Percentiles rank a stretch among this genome's conserved stretches.
Conservation (phyloP, 2,797 vertebrate genomes). For the Sebastes vulpes region DNA sequence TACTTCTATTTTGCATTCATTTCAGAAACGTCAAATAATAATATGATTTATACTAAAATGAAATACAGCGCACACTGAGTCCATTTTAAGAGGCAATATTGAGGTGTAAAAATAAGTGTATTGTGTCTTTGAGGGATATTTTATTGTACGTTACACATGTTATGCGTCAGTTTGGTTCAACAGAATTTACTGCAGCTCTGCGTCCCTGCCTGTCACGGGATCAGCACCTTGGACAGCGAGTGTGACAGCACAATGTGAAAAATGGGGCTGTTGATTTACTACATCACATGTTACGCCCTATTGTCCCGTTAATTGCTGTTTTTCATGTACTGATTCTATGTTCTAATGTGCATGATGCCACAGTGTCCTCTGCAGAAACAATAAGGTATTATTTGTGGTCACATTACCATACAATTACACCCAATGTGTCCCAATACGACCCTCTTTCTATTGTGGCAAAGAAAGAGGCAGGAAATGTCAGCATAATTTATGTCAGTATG, state of each 20-base stretch:
- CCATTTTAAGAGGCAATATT: neutral
- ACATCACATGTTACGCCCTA: neutral
- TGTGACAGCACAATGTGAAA: neutral
- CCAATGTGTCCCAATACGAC: neutral
- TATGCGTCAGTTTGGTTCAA: neutral
- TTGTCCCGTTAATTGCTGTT: neutral
- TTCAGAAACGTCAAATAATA: neutral
- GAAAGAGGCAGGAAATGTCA: conserved; percentile 8
- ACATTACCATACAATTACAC: conserved; percentile 34
- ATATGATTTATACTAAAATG: neutral
- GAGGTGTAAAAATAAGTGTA: neutral
- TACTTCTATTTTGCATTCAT: neutral
- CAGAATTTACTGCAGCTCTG: neutral
- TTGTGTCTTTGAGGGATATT: neutral
- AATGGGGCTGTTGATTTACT: neutral
- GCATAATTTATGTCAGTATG: conserved; percentile 22
- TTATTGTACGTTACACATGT: neutral
- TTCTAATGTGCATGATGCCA: neutral
- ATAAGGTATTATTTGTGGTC: conserved; percentile 13
- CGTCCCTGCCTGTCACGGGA: neutral
- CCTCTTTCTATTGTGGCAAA: neutral
- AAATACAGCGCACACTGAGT: neutral
- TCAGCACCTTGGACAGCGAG: conserved; percentile 55
- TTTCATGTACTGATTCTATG: neutral
- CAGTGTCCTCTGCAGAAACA: conserved; percentile 23